Evolutionary conservation across 2,888 invertebrate genomes (phyloP), one percentile per base, ranked within the genome.

Genomic region (Euphydryas editha): DNA sequence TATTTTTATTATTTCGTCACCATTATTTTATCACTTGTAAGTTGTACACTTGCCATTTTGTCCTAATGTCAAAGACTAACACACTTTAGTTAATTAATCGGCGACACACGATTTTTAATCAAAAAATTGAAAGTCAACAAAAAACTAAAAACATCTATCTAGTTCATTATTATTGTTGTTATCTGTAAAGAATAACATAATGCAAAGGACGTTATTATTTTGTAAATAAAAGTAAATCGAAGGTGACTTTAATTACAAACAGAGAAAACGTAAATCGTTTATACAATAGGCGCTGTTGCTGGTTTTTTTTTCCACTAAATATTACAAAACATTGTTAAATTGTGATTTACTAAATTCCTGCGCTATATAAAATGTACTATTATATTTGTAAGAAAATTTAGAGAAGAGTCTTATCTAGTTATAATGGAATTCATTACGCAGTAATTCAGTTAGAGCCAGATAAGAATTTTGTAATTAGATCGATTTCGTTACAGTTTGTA

Each of bases 211-310:
- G 17, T 37, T 56, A 39, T 10, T 37, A 18, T 44, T 57, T 17
- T 8, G 8, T 21, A 49, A 44, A n/a, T 55, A 47, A 51, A 24
- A 51, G 47, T 51, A 62, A 37, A 54, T 21, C 58, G 57, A 71
- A 73, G 68, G 68, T 70, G 65, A 73, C 46, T 37, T 36, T 36
- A 51, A 66, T 59, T 36, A 57, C 65, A 67, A 68, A 68, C 55
- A 62, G 67, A 59, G 65, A 71, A 71, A 71, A 69, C 21, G 37
- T 37, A 10, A 42, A 20, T 57, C 18, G 37, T 20, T 4, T 57
- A 3, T 30, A 30, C 30, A 1, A 4, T 7, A 1, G 30, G 8
- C 8, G 30, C 30, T 8, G 8, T 30, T 30, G 30, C 30, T 30
- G 5, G 30, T 8, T 30, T 30, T 7, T 8, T n/a, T 30, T 30